phyloP scores from a whole-genome alignment of 2,888 invertebrate genomes.

The Eupsilia transversa region DNA sequence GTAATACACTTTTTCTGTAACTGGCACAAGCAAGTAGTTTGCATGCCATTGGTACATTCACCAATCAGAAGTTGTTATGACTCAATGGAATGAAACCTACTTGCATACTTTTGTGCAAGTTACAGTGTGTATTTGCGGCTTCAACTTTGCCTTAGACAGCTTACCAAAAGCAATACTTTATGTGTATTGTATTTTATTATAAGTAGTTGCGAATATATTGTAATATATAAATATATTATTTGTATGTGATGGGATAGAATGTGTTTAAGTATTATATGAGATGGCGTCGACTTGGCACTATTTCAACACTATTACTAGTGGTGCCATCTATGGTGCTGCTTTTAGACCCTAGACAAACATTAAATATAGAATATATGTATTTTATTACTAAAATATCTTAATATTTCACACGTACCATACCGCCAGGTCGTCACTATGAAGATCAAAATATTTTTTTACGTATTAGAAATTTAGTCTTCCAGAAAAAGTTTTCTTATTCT shows the following conservation, averaged over 20 bases:
- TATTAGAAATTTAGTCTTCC: slow-evolving; percentile 46
- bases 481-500: slow-evolving; percentile 13
- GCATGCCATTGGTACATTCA: not conserved
- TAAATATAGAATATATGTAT: slow-evolving; percentile 20
- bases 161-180: slow-evolving; percentile 41
- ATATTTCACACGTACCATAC: not conserved
- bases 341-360: slow-evolving; percentile 7
- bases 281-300: slow-evolving; percentile 52
- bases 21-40: not conserved
- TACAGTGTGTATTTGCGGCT: not conserved
- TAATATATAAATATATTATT: slow-evolving; percentile 46
- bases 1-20: not conserved
- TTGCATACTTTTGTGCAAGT: not conserved
- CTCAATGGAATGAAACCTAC: not conserved
- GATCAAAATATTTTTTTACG: slow-evolving; percentile 51
- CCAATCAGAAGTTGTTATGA: too few species aligned
- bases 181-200: slow-evolving; percentile 10
- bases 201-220: slow-evolving; percentile 42
- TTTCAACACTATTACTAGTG: slow-evolving; percentile 20
- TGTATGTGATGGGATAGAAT: slow-evolving; percentile 38
- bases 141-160: slow-evolving; percentile 21
- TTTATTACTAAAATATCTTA: slow-evolving; percentile 28
- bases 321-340: slow-evolving; percentile 43
- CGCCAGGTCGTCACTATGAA: slow-evolving; percentile 4
- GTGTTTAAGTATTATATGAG: slow-evolving; percentile 26